A percentile compares a stretch with the other conserved stretches of the same genome.
phyloP scores from a whole-genome alignment of 2,113 vertebrate genomes.

The Zosterops pallidus region DNA sequence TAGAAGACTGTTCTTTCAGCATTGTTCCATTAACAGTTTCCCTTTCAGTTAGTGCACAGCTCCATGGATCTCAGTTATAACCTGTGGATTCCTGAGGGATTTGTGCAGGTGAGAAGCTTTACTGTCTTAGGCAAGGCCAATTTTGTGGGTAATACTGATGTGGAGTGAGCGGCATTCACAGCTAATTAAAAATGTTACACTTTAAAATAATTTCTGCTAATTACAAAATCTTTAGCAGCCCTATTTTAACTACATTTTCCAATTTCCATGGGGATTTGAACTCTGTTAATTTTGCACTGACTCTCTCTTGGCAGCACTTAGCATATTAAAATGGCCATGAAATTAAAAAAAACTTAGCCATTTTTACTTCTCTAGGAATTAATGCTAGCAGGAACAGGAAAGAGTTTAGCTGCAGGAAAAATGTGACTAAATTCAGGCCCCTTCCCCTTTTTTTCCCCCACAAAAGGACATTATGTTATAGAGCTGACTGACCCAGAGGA shows the following conservation, averaged over 20 bases:
- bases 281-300: constrained; percentile 4
- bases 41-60: neutral
- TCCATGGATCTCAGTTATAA: neutral
- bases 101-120: neutral
- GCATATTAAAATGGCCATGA: constrained; percentile 44
- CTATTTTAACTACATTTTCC: constrained; percentile 30
- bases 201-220: constrained; percentile 47
- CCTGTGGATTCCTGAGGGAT: neutral
- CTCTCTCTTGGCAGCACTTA: constrained; percentile 16
- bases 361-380: constrained; percentile 17
- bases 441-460: neutral
- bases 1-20: neutral
- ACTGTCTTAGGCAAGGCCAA: neutral
- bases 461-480: neutral
- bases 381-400: neutral
- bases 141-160: neutral
- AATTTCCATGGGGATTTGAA: neutral
- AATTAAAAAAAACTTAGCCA: neutral
- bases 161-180: neutral
- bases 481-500: neutral
- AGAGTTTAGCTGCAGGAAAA: neutral
- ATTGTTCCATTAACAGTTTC: neutral
- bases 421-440: neutral
- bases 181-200: constrained; percentile 20
- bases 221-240: constrained; percentile 30